A percentile compares a stretch with the other conserved stretches of the same genome.
Evolutionary conservation across 2,888 invertebrate genomes (phyloP).

Genomic region (Trichogramma evanescens): DNA sequence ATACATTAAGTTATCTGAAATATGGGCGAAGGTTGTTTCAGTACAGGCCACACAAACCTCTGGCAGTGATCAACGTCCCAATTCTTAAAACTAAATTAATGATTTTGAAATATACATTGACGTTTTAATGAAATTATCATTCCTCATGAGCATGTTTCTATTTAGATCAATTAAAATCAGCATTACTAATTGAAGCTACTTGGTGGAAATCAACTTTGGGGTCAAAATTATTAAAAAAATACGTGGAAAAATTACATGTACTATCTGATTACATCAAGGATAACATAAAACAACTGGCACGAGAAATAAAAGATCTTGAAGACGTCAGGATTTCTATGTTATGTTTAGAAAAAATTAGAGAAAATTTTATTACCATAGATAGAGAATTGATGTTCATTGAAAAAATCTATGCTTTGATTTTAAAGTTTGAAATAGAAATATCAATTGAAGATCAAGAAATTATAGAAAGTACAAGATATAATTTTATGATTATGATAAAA

Average conservation of each 20-base stretch:
- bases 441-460: constrained; percentile 72
- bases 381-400: constrained; percentile 69
- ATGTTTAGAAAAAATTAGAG: constrained; percentile 67
- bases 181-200: constrained; percentile 65
- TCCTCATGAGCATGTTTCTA: constrained; percentile 5
- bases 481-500: constrained; percentile 68
- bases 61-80: background rate
- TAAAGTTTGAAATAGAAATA: constrained; percentile 60
- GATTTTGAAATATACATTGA: constrained; percentile 2
- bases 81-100: background rate
- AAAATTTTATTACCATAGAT: constrained; percentile 74
- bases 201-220: constrained; percentile 74
- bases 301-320: constrained; percentile 69
- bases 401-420: constrained; percentile 70
- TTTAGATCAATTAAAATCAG: constrained; percentile 59
- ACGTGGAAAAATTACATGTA: constrained; percentile 62
- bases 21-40: no score
- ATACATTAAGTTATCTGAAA: no score
- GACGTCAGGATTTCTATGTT: constrained; percentile 76
- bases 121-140: background rate
- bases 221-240: constrained; percentile 60
- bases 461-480: constrained; percentile 70
- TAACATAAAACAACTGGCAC: constrained; percentile 62
- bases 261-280: constrained; percentile 72
- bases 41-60: no score